These are phyloP conservation scores for Drepanosiphum platanoidis DNA, from an alignment of 2,888 invertebrate species.

Conservation along the genomic window DNA sequence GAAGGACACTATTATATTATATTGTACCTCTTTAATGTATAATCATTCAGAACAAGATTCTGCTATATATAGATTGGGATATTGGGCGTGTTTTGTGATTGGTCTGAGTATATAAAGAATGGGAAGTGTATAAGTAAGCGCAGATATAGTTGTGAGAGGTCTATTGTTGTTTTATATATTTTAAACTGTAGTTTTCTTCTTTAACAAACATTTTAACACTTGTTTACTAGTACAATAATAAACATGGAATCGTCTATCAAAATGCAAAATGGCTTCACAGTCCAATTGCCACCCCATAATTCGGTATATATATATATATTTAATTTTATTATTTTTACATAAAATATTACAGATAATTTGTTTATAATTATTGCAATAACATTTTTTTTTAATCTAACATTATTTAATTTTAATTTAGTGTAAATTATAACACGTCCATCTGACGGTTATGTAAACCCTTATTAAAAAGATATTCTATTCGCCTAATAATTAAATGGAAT, in stretches of 20 bases:
- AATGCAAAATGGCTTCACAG: conserved; percentile 14
- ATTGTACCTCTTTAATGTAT: not conserved
- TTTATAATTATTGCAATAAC: too few relatives aligned
- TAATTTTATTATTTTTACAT: not conserved
- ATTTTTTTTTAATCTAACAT: too few relatives aligned
- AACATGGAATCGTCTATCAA: conserved; percentile 29
- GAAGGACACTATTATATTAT: not conserved
- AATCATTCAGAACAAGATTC: not conserved
- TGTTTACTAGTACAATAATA: not conserved
- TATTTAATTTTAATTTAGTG: conserved; percentile 1
- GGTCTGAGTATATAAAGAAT: conserved; percentile 34
- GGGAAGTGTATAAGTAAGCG: not conserved
- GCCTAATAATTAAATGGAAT: too few relatives aligned
- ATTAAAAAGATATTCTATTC: too few relatives aligned
- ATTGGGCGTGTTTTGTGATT: conserved; percentile 34
- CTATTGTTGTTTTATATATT: not conserved
- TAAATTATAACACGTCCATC: too few relatives aligned
- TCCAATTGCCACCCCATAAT: not conserved
- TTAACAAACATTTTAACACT: too few relatives aligned
- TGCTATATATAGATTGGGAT: not conserved
- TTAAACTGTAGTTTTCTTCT: not conserved
- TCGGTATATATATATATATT: not conserved
- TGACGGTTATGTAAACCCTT: too few relatives aligned
- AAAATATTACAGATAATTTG: too few relatives aligned
- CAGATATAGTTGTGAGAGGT: not conserved